Percentiles rank a stretch among this genome's conserved stretches.
Conservation (phyloP, 2,797 vertebrate species). For the Momotus momota region DNA sequence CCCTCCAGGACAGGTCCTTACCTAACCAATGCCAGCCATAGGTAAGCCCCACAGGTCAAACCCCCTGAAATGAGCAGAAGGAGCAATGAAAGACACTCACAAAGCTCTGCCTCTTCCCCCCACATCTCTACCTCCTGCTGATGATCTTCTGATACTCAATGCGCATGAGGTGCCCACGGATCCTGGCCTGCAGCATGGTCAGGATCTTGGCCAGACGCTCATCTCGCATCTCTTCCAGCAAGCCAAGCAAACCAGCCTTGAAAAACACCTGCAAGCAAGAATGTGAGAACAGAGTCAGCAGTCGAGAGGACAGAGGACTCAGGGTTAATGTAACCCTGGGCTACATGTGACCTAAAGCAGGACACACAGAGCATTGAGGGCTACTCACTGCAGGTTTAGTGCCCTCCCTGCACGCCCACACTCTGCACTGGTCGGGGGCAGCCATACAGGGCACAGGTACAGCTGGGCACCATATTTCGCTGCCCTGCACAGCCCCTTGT, state of each 20-base stretch:
- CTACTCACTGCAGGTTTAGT: too few relatives aligned
- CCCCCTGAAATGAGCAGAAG: accelerated
- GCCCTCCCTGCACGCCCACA: background rate
- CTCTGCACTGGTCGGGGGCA: background rate
- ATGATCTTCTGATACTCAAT: constrained; percentile 84
- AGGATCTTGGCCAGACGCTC: constrained; percentile 90
- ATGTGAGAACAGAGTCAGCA: background rate
- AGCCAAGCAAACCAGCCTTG: constrained; percentile 90
- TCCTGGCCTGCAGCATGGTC: constrained; percentile 89
- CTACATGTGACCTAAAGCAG: accelerated
- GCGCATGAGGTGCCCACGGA: constrained; percentile 89
- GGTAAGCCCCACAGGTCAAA: background rate
- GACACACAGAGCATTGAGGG: background rate
- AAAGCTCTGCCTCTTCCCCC: background rate
- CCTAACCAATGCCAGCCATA: background rate
- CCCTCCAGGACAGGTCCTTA: background rate
- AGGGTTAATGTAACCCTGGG: background rate
- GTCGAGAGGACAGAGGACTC: background rate
- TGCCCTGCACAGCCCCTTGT: background rate
- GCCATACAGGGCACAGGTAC: background rate
- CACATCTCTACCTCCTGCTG: constrained; percentile 80
- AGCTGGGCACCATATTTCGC: background rate
- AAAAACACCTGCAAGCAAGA: constrained; percentile 89
- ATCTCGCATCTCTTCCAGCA: constrained; percentile 90
- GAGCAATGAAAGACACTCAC: background rate